These are phyloP conservation scores for Caenorhabditis angaria DNA, from an alignment of 2,888 invertebrate genomes.

Conservation along the genomic window DNA sequence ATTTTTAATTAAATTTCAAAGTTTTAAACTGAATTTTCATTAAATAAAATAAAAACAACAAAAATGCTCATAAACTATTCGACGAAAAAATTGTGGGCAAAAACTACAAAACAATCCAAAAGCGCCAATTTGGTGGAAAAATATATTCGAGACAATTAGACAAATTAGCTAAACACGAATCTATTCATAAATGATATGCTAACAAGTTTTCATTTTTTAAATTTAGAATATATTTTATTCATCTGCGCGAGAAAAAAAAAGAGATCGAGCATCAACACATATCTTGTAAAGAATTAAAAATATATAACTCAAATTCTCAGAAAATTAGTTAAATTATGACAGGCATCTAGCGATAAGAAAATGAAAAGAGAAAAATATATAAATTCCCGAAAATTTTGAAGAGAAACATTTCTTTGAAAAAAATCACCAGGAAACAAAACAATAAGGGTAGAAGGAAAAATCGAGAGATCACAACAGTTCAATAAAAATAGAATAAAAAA, in stretches of 20 bases:
- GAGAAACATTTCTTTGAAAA: too few species aligned
- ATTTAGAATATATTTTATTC: not conserved
- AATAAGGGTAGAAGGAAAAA: not conserved
- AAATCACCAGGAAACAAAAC: not conserved
- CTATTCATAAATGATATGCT: conserved; percentile 15
- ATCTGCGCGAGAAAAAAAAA: not conserved
- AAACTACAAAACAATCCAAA: conserved; percentile 3
- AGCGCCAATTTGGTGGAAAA: too few species aligned
- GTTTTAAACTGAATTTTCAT: not conserved
- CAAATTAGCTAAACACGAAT: conserved; percentile 8
- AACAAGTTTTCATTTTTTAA: not conserved
- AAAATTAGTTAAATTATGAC: conserved; percentile 2
- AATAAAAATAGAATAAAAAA: too few species aligned
- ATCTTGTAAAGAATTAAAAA: not conserved
- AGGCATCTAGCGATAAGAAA: not conserved
- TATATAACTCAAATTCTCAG: too few species aligned
- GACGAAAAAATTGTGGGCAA: conserved; percentile 1
- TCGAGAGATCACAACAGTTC: conserved; percentile 2
- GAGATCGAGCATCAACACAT: conserved; percentile 13
- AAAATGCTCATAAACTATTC: conserved; percentile 9
- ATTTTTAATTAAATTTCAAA: too few species aligned
- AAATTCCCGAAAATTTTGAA: not conserved
- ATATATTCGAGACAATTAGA: not conserved
- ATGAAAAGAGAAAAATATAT: not conserved
- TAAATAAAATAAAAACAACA: not conserved